These are phyloP conservation scores for Protobothrops flavoviridis DNA, from an alignment of 2,113 vertebrate species.

Conservation along the genomic window DNA sequence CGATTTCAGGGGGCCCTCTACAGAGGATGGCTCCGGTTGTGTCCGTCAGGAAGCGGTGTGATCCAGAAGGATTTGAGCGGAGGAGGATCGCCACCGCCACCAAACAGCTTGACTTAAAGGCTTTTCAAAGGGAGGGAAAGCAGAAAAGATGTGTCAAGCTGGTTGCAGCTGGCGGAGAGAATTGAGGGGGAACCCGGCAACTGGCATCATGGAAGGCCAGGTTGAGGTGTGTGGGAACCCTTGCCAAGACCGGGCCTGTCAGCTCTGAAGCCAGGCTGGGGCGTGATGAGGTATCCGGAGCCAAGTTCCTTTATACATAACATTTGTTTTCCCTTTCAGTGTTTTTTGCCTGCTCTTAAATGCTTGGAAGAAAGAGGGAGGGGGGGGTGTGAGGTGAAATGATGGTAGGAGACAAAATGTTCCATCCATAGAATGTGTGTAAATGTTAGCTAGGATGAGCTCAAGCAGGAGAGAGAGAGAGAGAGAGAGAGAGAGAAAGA, in stretches of 20 bases:
- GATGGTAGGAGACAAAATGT: not conserved
- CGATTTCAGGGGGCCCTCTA: not conserved
- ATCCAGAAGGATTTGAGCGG: not conserved
- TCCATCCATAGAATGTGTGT: not conserved
- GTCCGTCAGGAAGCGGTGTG: not conserved
- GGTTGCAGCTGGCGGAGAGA: not conserved
- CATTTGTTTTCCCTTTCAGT: not conserved
- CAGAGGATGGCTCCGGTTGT: not conserved
- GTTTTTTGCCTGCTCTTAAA: not conserved
- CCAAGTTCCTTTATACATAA: not conserved
- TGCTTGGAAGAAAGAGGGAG: not conserved
- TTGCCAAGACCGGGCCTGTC: not conserved
- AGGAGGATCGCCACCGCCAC: not conserved
- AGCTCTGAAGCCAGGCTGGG: constrained; percentile 8
- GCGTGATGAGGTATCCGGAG: constrained; percentile 23
- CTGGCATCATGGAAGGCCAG: not conserved
- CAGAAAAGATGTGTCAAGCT: constrained; percentile 18
- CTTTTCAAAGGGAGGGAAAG: not conserved
- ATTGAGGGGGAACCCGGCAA: not conserved
- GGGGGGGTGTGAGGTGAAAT: not conserved
- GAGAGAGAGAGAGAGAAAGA: not conserved
- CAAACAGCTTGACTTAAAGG: not conserved
- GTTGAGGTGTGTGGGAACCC: not conserved
- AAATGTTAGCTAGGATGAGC: not conserved
- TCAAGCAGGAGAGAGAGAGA: not conserved